Conservation (phyloP, 2,113 vertebrate genomes). For the Alethe castanea region DNA sequence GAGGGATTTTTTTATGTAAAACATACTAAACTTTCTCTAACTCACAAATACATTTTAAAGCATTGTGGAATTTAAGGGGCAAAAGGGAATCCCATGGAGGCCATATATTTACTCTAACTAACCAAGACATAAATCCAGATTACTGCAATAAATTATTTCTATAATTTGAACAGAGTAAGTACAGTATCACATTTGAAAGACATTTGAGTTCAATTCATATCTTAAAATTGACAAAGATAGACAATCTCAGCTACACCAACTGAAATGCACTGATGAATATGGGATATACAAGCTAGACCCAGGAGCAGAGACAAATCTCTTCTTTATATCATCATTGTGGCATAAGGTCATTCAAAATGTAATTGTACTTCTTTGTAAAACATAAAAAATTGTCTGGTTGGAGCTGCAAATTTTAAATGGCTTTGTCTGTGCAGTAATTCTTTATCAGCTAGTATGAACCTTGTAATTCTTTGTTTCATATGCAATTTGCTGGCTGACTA, state of each 20-base stretch:
- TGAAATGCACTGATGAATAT: slow-evolving; percentile 54
- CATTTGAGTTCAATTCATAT: slow-evolving; percentile 66
- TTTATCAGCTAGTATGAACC: slow-evolving; percentile 42
- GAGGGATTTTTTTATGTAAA: background rate
- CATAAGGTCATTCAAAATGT: slow-evolving; percentile 63
- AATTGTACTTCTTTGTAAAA: slow-evolving; percentile 62
- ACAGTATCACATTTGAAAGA: slow-evolving; percentile 67
- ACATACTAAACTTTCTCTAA: slow-evolving; percentile 20
- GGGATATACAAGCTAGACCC: slow-evolving; percentile 47
- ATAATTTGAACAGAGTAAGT: slow-evolving; percentile 71
- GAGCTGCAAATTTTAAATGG: slow-evolving; percentile 57
- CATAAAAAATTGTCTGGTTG: slow-evolving; percentile 50
- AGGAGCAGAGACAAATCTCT: slow-evolving; percentile 59
- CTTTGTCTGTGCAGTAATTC: slow-evolving; percentile 41
- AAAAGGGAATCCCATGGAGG: slow-evolving; percentile 77
- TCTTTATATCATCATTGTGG: slow-evolving; percentile 66
- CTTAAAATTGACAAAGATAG: slow-evolving; percentile 61
- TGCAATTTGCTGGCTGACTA: slow-evolving; percentile 33
- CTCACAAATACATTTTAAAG: slow-evolving; percentile 37
- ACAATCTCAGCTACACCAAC: slow-evolving; percentile 29
- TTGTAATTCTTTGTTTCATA: slow-evolving; percentile 66
- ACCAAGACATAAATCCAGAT: slow-evolving; percentile 85
- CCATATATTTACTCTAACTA: slow-evolving; percentile 83
- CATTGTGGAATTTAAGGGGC: slow-evolving; percentile 64
- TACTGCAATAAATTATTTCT: slow-evolving; percentile 83